Conservation (phyloP, 2,113 vertebrate species). For the Deroptyus accipitrinus region DNA sequence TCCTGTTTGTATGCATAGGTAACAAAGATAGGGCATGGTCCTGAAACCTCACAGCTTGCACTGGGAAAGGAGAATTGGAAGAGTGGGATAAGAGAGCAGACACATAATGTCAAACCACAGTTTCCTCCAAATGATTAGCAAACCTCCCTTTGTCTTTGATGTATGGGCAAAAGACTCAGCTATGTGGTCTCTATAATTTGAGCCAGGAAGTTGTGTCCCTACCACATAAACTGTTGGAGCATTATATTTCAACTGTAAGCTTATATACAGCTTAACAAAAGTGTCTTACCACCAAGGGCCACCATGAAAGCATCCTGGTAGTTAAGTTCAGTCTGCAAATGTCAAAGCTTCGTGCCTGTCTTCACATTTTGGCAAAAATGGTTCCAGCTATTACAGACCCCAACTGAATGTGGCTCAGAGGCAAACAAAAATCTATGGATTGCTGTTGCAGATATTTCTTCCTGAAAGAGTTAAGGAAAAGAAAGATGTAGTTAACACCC, state of each 20-base stretch:
- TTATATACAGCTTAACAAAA: background rate
- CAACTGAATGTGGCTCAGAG: background rate
- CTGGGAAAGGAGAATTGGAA: background rate
- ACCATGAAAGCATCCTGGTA: background rate
- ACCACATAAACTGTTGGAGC: background rate
- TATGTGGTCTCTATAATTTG: background rate
- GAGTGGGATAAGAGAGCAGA: background rate
- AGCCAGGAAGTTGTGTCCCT: background rate
- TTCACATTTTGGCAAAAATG: background rate
- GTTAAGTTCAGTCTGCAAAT: background rate
- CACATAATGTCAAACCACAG: background rate
- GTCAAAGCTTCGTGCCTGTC: background rate
- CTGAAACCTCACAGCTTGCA: background rate
- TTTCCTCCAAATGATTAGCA: background rate
- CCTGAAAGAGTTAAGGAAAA: background rate
- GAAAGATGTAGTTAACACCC: background rate
- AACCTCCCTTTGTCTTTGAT: background rate
- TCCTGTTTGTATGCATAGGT: fast-evolving
- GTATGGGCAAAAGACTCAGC: background rate
- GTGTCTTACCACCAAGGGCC: background rate
- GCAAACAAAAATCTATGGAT: background rate
- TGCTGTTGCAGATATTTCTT: background rate
- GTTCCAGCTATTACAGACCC: background rate
- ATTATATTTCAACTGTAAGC: background rate
- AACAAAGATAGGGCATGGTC: background rate